Percentiles rank a stretch among this genome's conserved stretches.
Evolutionary conservation across 2,888 invertebrate genomes (phyloP).

Genomic region (Parnassius glacialis): DNA sequence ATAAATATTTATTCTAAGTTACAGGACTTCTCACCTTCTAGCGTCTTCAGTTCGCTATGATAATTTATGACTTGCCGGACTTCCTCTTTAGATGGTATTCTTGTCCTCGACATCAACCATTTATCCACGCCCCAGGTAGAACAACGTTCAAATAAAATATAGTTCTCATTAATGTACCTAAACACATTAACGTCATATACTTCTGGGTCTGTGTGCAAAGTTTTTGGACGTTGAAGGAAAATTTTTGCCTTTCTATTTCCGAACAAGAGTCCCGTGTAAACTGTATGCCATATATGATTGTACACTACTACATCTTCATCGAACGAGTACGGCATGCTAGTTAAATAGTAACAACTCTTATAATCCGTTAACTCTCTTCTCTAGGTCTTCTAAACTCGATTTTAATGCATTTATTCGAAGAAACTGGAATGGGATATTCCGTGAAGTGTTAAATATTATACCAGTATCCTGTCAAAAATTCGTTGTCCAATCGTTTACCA

Average conservation of each 20-base stretch:
- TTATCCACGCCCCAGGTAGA: neutral
- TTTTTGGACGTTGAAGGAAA: neutral
- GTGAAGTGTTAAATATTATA: slow-evolving; percentile 9
- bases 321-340: slow-evolving; percentile 14
- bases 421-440: neutral
- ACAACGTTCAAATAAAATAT: slow-evolving; percentile 1
- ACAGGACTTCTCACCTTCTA: slow-evolving; percentile 7
- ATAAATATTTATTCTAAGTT: neutral
- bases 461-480: slow-evolving; percentile 2
- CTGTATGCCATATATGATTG: neutral
- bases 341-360: neutral
- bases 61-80: neutral
- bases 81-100: slow-evolving; percentile 1
- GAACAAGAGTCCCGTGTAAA: neutral
- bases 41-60: neutral
- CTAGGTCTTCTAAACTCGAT: neutral
- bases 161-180: slow-evolving; percentile 1
- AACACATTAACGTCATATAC: neutral
- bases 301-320: slow-evolving; percentile 5
- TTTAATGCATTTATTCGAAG: neutral
- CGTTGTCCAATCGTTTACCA: neutral
- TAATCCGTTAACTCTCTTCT: neutral
- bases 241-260: slow-evolving; percentile 7
- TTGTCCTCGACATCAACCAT: slow-evolving; percentile 3
- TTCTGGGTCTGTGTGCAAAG: neutral